These are phyloP conservation scores for Leptonema lineaticorne DNA, from an alignment of 1,140 invertebrate species.

Conservation along the genomic window DNA sequence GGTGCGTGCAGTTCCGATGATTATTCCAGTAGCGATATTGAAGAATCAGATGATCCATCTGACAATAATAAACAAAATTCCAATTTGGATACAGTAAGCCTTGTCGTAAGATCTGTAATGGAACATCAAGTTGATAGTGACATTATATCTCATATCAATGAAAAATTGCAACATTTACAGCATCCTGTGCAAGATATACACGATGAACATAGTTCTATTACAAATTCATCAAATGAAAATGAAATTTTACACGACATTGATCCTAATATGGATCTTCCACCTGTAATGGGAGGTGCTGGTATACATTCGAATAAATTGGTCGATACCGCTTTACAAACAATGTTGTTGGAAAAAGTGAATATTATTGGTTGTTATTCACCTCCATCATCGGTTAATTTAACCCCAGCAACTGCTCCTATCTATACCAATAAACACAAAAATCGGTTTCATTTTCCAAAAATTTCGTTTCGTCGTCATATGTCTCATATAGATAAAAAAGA, in stretches of 20 bases:
- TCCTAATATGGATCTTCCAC: conserved; percentile 2
- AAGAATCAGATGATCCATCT: conserved; percentile 49
- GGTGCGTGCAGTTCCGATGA: conserved; percentile 53
- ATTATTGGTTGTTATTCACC: conserved; percentile 33
- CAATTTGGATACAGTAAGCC: conserved; percentile 57
- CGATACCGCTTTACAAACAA: conserved; percentile 56
- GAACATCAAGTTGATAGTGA: conserved; percentile 47
- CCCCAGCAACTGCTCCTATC: background rate
- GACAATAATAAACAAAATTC: conserved; percentile 45
- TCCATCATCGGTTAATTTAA: background rate
- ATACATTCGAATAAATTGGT: conserved; percentile 44
- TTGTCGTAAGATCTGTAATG: conserved; percentile 57
- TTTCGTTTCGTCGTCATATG: conserved; percentile 30
- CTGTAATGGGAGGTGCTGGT: conserved; percentile 1
- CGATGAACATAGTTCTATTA: no score
- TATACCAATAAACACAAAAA: conserved; percentile 22
- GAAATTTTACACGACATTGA: background rate
- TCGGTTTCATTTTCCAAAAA: conserved; percentile 37
- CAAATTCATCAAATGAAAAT: background rate
- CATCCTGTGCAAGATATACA: no score
- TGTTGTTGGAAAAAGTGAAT: conserved; percentile 54
- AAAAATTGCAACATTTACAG: conserved; percentile 48
- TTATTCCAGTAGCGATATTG: conserved; percentile 53
- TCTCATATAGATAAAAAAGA: conserved; percentile 27
- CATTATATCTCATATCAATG: conserved; percentile 51